Base-by-base conservation (phyloP, 92 coral and sea anemone species). In the Epizoanthus illoricatus region DNA sequence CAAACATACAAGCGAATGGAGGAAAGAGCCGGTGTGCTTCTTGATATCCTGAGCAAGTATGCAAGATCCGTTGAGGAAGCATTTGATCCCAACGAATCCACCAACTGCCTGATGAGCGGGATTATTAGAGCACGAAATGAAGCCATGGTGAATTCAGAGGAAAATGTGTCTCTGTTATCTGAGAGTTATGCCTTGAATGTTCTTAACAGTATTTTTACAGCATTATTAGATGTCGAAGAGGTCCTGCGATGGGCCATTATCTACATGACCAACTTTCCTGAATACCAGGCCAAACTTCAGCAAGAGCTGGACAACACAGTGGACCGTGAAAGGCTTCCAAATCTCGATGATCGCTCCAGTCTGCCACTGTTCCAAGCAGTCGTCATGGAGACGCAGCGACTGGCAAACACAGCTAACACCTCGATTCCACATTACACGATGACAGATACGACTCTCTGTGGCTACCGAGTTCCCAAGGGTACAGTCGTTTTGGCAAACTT, bases 351-450 rank as follows among this genome's bases (percentile, higher is more conserved):
- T 81, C 90, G 88, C 28, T 84, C 80, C 69, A 85, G 80, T 42
- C 75, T 93, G 84, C 94, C 97, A 60, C 90, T 93, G 75, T 80
- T 93, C 65, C 92, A 90, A 64, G 97, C 97, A 62, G 89, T 94
- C 33, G 87, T 93, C 18, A 72, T 93, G 71, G 97, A 93, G 79
- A 84, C 71, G 20, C 81, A 90, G 68, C 92, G 97, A 41, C 81
- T 80, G 63, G 76, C 92, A 45, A 45, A 45, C 52, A 45, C 52
- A 45, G 52, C 52, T 0, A 45, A 45, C 8, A 45, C 52, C 5
- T 5, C 52, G 52, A 1, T 93, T 23, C 97, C 97, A 55, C 97
- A 93, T 86, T 93, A 85, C 86, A 80, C 92, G 57, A 86, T 83
- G 52, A 78, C 89, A 61, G 92, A 93, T 80, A 85, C 94, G 57